Evolutionary conservation across 2,797 vertebrate species (phyloP), one percentile per base, ranked within the genome.

Genomic region (Heteromormyrus szaboi): DNA sequence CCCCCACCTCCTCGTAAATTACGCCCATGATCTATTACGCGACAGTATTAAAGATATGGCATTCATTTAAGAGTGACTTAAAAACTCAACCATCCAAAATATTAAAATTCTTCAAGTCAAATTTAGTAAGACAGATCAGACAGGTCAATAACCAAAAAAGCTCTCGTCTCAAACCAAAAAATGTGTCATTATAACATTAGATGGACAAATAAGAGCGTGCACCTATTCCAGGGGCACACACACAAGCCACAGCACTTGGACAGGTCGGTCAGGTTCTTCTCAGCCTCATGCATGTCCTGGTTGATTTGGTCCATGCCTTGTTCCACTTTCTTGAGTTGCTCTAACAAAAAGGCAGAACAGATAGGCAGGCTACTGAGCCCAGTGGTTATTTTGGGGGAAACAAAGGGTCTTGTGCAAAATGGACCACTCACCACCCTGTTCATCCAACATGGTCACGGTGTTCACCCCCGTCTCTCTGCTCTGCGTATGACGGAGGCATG

Each of bases 261-360:
- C 90, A 99, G 97, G 91, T 99, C 98, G 0, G 97, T 99, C 92
- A 99, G 94, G 90, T 98, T 98, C 92, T 97, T 99, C 95, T 99
- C 98, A 46, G 99, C 97, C 92, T 97, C 95, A 90, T 91, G 97
- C 98, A 99, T 98, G 92, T 99, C 98, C 93, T 98, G 95, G 94
- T 99, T 99, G 96, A 99, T 99, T 94, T 98, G 97, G 92, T 99
- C 98, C 98, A 99, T 97, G 92, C 97, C 98, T 91, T 97, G 95
- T 46, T 99, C 98, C 91, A 97, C 97, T 62, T 90, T 94, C 90
- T 90, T 96, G 91, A 99, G 95, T 96, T 99, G 97, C 92, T 99
- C 99, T 99, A 93, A 87, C 92, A 93, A 90, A 91, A 88, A 29
- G 37, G 22, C 37, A 51, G 84, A 68, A 0, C 19, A 72, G 37